Conservation (phyloP, 1,140 invertebrate genomes). For the Psix sp. region DNA sequence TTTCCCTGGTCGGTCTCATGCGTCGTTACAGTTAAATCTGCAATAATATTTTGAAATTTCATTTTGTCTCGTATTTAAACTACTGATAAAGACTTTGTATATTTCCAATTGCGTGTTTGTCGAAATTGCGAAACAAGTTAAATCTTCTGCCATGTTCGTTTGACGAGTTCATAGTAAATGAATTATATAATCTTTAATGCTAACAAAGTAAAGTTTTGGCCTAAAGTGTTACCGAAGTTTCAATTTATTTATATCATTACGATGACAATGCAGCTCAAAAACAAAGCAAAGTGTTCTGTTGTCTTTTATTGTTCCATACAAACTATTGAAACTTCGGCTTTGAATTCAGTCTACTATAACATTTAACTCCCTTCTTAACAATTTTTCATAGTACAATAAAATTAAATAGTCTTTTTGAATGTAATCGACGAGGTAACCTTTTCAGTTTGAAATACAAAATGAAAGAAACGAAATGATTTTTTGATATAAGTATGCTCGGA, state of each 20-base stretch:
- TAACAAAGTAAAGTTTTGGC: slow-evolving; percentile 38
- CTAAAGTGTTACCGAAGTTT: slow-evolving; percentile 25
- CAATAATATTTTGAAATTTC: slow-evolving; percentile 46
- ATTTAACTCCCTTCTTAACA: too few species aligned
- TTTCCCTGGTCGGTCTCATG: slow-evolving; percentile 6
- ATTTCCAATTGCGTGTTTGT: slow-evolving; percentile 40
- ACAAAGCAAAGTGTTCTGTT: slow-evolving; percentile 12
- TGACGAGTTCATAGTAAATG: slow-evolving; percentile 39
- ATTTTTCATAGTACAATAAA: too few species aligned
- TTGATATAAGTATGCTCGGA: slow-evolving; percentile 33
- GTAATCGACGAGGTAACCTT: too few species aligned
- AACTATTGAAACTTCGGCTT: too few species aligned
- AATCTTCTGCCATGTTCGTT: slow-evolving; percentile 43
- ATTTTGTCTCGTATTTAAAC: slow-evolving; percentile 41
- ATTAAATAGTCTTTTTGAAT: too few species aligned
- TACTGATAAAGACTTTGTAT: slow-evolving; percentile 49
- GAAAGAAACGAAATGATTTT: slow-evolving; percentile 35
- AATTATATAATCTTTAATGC: slow-evolving; percentile 48
- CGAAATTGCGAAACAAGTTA: slow-evolving; percentile 46
- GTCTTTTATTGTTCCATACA: slow-evolving; percentile 1
- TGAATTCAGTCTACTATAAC: too few species aligned
- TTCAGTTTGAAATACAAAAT: too few species aligned
- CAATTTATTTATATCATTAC: slow-evolving; percentile 40
- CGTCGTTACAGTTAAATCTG: slow-evolving; percentile 26
- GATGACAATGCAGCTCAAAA: slow-evolving; percentile 30